Evolutionary conservation across 2,888 invertebrate genomes (phyloP).

Genomic region (Venusia cambrica): DNA sequence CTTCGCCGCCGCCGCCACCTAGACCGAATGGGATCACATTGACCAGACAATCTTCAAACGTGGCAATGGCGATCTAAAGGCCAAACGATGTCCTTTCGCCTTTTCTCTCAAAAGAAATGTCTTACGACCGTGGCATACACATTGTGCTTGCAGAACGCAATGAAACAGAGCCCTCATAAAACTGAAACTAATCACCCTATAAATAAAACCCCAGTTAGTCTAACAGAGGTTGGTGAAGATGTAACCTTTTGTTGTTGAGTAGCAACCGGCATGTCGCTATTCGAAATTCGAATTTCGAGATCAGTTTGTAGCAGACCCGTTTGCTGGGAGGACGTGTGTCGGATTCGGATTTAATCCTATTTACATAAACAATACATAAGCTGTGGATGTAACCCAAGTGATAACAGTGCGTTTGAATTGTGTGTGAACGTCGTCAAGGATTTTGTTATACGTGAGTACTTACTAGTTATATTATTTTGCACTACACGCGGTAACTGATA

Average conservation of each 20-base stretch:
- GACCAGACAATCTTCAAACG: slow-evolving; percentile 31
- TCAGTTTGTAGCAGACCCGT: slow-evolving; percentile 50
- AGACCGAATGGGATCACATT: slow-evolving; percentile 18
- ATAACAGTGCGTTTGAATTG: slow-evolving; percentile 39
- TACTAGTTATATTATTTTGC: slow-evolving; percentile 42
- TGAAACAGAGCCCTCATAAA: slow-evolving; percentile 31
- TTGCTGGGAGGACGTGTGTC: slow-evolving; percentile 37
- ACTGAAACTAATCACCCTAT: slow-evolving; percentile 10
- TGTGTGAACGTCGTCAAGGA: slow-evolving; percentile 40
- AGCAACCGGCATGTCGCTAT: slow-evolving; percentile 49
- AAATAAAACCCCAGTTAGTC: slow-evolving; percentile 25
- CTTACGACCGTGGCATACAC: slow-evolving; percentile 67
- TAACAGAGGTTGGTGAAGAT: slow-evolving; percentile 21
- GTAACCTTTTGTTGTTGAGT: slow-evolving; percentile 36
- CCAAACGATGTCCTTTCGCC: slow-evolving; percentile 66
- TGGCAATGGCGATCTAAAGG: slow-evolving; percentile 44
- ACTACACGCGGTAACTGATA: slow-evolving; percentile 16
- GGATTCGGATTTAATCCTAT: slow-evolving; percentile 8
- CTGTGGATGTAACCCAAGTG: slow-evolving; percentile 39
- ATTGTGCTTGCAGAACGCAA: slow-evolving; percentile 52
- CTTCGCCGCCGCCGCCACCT: slow-evolving; percentile 16
- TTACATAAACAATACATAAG: slow-evolving; percentile 16
- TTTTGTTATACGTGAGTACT: slow-evolving; percentile 36
- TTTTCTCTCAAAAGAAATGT: slow-evolving; percentile 74
- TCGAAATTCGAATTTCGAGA: slow-evolving; percentile 48